Evolutionary conservation across 2,888 invertebrate species (phyloP), one percentile per base, ranked within the genome.

Genomic region (Omphaloscelis lunosa): DNA sequence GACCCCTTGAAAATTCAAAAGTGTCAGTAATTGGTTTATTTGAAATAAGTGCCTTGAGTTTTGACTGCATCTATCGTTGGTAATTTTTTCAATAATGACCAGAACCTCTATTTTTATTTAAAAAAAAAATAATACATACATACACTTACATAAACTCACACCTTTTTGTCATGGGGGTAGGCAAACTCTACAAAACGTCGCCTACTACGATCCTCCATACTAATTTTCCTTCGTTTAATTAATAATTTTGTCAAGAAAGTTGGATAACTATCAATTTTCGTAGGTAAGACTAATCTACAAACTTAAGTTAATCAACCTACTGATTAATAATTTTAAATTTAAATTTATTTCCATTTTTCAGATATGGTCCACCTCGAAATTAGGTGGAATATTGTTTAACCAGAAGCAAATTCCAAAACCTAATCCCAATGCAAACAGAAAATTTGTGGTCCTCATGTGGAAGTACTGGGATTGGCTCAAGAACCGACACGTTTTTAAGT

Each of bases 401-500:
- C 45, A 34, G 12, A 41, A 67, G 2, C 0, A 39, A 59, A 75
- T 81, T 51, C 84, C 83, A 15, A 12, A 39, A 7, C 71, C 68
- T n/a, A 84, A 84, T 74, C 61, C 69, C 2, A 84, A 84, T 48
- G 70, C 29, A 11, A 59, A 81, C 29, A 70, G 69, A 75, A 71
- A 0, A 56, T 84, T 51, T 67, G 59, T 61, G 15, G 48, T 84
- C 8, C 82, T 84, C 6, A 70, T 83, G 27, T 83, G 83, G 83
- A 73, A 53, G 45, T 39, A 83, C n/a, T 83, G 97, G 78, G 83
- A 92, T 1, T 95, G 96, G 86, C 93, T 98, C 70, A 96, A 97
- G 90, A 94, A 93, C 20, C 95, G 98, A 41, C 97, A 98, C 84
- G 89, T 97, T 29, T 94, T 94, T 82, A 95, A 94, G 63, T 97